phyloP scores from a whole-genome alignment of 2,888 invertebrate genomes.

The Drosophila meridionalis region DNA sequence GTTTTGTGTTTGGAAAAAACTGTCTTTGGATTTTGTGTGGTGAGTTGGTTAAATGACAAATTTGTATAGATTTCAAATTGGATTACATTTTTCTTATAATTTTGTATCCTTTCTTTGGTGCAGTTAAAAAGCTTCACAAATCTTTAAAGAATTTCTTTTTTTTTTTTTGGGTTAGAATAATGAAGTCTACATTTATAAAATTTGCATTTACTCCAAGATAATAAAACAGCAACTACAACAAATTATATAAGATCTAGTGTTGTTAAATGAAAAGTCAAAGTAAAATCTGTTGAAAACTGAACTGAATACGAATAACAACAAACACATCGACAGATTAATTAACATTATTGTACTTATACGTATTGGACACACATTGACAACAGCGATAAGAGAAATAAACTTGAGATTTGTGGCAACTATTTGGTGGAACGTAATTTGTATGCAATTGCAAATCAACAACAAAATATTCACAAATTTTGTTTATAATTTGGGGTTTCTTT shows the following conservation, averaged over 20 bases:
- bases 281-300: not conserved
- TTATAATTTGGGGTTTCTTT: conserved; percentile 10
- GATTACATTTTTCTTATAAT: not conserved
- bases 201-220: conserved; percentile 29
- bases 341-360: conserved; percentile 30
- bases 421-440: conserved; percentile 64
- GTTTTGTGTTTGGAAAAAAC: conserved; percentile 4
- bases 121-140: conserved; percentile 52
- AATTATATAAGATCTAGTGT: conserved; percentile 14
- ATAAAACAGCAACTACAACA: conserved; percentile 28
- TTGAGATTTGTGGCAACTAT: conserved; percentile 53
- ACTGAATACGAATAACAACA: conserved; percentile 39
- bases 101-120: conserved; percentile 27
- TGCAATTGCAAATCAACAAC: conserved; percentile 74
- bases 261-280: conserved; percentile 4
- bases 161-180: not conserved
- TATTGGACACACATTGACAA: conserved; percentile 58
- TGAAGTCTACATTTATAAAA: conserved; percentile 1
- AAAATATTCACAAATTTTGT: conserved; percentile 54
- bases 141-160: not conserved
- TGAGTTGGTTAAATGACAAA: conserved; percentile 76
- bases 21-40: conserved; percentile 84
- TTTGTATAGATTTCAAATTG: conserved; percentile 4
- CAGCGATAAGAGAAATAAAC: conserved; percentile 63
- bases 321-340: conserved; percentile 33